Evolutionary conservation across 2,888 invertebrate genomes (phyloP), one percentile per base, ranked within the genome.

Genomic region (Acanthococcus lagerstroemiae): DNA sequence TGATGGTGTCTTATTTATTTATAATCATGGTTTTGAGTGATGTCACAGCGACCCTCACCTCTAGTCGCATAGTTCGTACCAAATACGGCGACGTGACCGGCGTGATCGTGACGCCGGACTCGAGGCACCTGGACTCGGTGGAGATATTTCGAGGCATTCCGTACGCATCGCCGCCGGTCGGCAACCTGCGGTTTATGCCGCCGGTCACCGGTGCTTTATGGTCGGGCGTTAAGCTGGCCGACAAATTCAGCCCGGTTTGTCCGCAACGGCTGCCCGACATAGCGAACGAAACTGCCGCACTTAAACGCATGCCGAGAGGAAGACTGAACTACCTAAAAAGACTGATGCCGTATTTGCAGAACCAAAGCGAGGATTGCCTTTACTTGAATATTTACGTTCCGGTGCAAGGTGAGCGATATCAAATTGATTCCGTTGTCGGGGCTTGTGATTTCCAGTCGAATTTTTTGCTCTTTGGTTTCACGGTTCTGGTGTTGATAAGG

Each of bases 311-410:
- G 86, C 94, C 95, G 7, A 85, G 84, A 73, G 95, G 93, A 24
- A 81, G 95, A 69, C 79, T 90, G 74, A 91, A 93, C 75, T 90
- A 94, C 76, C 81, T 96, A 73, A 88, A 86, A 77, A 83, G 93
- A 73, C 82, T 96, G 77, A 78, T 91, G 72, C 92, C 93, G 48
- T 87, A 89, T 76, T 81, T 96, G 72, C 84, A 84, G 72, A 88
- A 94, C 76, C 95, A 96, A 79, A 91, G 88, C 71, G 97, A 97
- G 80, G 95, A 97, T 80, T 97, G 97, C 75, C 84, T 97, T 69
- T 95, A 93, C 77, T 83, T 97, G 75, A 97, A 97, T 78, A 88
- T 97, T 74, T 97, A 95, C 80, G 91, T 93, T 25, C 96, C 96
- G 63, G 89, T 89, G 72, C 88, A 90, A 87, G 93, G 95, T 95